phyloP scores from a whole-genome alignment of 1,140 invertebrate genomes.

The Nomia melanderi region DNA sequence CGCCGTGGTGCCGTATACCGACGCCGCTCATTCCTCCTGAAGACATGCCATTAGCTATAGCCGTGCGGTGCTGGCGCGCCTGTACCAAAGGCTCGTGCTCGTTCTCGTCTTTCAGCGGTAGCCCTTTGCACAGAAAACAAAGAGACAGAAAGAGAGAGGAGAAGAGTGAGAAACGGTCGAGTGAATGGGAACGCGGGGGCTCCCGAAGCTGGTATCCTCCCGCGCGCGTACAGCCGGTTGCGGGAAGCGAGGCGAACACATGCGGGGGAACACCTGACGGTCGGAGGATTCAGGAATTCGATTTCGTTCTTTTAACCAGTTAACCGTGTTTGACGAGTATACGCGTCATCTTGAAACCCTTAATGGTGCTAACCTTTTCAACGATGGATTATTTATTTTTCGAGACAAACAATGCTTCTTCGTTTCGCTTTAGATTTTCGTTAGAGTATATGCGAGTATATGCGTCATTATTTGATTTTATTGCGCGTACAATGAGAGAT shows the following conservation, averaged over 20 bases:
- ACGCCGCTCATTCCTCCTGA: conserved; percentile 77
- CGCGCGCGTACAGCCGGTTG: conserved; percentile 23
- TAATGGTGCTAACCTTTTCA: too few species aligned
- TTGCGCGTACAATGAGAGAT: too few species aligned
- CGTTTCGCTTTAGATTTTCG: too few species aligned
- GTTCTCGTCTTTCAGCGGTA: conserved; percentile 87
- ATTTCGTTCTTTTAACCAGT: too few species aligned
- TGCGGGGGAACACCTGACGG: not conserved
- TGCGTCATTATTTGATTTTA: too few species aligned
- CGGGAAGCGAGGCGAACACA: conserved; percentile 26
- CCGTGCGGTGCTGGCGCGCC: conserved; percentile 81
- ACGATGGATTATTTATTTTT: too few species aligned
- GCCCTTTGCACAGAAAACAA: conserved; percentile 78
- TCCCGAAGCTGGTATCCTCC: conserved; percentile 28
- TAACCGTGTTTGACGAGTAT: too few species aligned
- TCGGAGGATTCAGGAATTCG: not conserved
- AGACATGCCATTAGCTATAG: conserved; percentile 75
- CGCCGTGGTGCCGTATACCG: conserved; percentile 77
- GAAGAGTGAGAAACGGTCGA: conserved; percentile 60
- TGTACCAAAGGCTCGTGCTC: conserved; percentile 86
- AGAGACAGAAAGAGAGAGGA: conserved; percentile 71
- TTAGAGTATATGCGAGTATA: too few species aligned
- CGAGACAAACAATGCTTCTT: too few species aligned
- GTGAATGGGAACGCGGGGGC: conserved; percentile 28
- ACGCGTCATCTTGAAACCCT: too few species aligned